phyloP scores from a whole-genome alignment of 2,797 vertebrate genomes.

The Bradypodion ventrale region DNA sequence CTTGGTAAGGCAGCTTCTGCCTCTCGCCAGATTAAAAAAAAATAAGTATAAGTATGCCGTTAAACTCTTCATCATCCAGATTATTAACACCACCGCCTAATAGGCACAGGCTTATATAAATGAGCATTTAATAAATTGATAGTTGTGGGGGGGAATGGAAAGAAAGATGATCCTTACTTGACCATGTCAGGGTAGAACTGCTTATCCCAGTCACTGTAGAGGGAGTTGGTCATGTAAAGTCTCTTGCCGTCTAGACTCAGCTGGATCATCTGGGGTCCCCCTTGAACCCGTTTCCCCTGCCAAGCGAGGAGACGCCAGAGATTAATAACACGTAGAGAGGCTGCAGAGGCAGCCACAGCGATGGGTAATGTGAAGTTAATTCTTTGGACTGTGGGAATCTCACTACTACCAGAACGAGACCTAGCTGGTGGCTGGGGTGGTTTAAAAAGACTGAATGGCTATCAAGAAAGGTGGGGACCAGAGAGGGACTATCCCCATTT shows the following conservation, averaged over 20 bases:
- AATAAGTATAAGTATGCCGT: too few species aligned
- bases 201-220: constrained; percentile 93
- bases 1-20: not conserved
- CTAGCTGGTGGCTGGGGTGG: not conserved
- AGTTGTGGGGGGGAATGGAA: too few species aligned
- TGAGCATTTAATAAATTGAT: too few species aligned
- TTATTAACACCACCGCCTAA: too few species aligned
- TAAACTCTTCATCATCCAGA: too few species aligned
- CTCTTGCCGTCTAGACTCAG: constrained; percentile 90
- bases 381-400: not conserved
- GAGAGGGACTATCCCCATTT: too few species aligned
- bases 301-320: not conserved
- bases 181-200: constrained; percentile 92
- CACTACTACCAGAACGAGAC: not conserved
- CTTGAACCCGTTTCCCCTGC: constrained; percentile 84
- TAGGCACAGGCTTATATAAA: too few species aligned
- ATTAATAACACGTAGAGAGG: not conserved
- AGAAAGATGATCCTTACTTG: constrained; percentile 76
- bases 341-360: too few species aligned
- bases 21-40: not conserved
- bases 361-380: too few species aligned
- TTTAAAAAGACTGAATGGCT: not conserved
- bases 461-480: not conserved
- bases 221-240: constrained; percentile 86
- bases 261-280: constrained; percentile 94